Evolutionary conservation across 1,140 invertebrate species (phyloP).

Genomic region (Hestina assimilis): DNA sequence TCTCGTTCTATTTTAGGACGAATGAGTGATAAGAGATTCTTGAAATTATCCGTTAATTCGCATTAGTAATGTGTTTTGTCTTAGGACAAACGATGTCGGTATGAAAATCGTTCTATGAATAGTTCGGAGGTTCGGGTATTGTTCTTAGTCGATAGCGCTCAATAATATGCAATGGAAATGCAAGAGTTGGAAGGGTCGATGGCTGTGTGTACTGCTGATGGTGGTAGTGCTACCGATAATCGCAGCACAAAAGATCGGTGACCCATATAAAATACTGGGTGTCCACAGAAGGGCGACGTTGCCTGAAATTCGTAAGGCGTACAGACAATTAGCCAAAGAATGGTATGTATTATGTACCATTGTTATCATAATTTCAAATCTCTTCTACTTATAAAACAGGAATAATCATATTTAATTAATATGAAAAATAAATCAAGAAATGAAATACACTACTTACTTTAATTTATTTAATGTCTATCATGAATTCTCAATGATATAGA

Average conservation of each 20-base stretch:
- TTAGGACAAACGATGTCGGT: constrained; percentile 30
- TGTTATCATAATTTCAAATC: too few relatives aligned
- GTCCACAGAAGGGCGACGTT: constrained; percentile 85
- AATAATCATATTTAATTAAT: too few relatives aligned
- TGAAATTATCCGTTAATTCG: constrained; percentile 39
- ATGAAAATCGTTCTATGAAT: constrained; percentile 51
- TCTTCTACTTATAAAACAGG: too few relatives aligned
- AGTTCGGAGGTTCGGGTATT: constrained; percentile 40
- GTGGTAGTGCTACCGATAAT: constrained; percentile 46
- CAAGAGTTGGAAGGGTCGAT: constrained; percentile 59
- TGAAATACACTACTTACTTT: too few relatives aligned
- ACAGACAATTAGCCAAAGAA: constrained; percentile 93
- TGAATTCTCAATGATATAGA: too few relatives aligned
- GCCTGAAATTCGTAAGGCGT: constrained; percentile 92
- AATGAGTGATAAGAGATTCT: constrained; percentile 60
- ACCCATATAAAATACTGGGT: constrained; percentile 93
- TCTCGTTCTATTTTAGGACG: constrained; percentile 66
- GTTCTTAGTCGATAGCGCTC: constrained; percentile 31
- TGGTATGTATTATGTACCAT: constrained; percentile 86
- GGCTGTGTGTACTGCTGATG: constrained; percentile 52
- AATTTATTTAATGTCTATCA: too few relatives aligned
- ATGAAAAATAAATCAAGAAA: too few relatives aligned
- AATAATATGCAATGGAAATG: constrained; percentile 71
- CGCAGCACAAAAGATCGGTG: constrained; percentile 80
- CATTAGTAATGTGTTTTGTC: constrained; percentile 42